These are phyloP conservation scores for Bicyclus anynana DNA, from an alignment of 1,140 invertebrate species.

Conservation along the genomic window DNA sequence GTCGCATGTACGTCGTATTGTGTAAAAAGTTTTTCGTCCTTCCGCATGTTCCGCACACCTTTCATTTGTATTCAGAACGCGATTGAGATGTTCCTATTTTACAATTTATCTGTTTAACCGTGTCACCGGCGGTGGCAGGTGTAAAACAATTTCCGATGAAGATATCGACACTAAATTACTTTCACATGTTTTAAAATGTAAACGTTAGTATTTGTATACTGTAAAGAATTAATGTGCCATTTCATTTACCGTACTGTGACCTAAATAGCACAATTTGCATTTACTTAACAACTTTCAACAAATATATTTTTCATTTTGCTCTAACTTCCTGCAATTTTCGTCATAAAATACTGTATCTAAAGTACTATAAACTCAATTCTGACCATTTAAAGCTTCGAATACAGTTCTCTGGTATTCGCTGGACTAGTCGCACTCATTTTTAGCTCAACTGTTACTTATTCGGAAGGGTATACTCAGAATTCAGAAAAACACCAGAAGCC, in stretches of 20 bases:
- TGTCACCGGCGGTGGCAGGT: conserved; percentile 14
- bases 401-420: no score
- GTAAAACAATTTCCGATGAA: conserved; percentile 5
- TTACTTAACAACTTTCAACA: neutral
- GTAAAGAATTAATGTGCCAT: neutral
- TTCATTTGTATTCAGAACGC: conserved; percentile 54
- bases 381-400: no score
- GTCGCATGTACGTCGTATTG: neutral
- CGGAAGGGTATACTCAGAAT: no score
- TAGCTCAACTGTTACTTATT: no score
- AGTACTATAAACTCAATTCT: no score
- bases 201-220: neutral
- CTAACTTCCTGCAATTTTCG: neutral
- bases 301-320: neutral
- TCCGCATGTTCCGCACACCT: conserved; percentile 32
- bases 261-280: neutral
- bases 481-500: no score
- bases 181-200: neutral
- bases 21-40: conserved; percentile 18
- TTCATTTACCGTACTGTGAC: neutral
- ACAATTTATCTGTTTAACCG: conserved; percentile 16
- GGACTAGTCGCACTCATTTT: no score
- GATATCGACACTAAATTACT: neutral
- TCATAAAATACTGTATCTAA: no score
- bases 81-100: conserved; percentile 36